These are phyloP conservation scores for Sanderia malayensis DNA, from an alignment of 30 jellyfish, hydroid and myxozoan species.

Conservation along the genomic window DNA sequence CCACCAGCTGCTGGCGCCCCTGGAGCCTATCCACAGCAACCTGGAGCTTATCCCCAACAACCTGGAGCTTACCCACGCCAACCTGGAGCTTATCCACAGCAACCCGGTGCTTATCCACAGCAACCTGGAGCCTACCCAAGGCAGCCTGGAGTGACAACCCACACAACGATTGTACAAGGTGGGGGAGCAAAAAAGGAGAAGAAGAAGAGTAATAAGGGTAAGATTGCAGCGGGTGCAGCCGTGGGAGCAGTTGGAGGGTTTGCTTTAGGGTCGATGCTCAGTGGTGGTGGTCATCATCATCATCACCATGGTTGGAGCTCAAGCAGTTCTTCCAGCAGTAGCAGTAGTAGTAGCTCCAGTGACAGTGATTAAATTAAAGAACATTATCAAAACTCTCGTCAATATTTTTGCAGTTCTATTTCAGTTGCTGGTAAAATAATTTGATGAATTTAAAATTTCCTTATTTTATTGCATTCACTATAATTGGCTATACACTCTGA, in stretches of 20 bases:
- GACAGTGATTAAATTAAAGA: slow-evolving; percentile 30
- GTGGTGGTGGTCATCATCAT: slow-evolving; percentile 58
- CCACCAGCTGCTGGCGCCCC: slow-evolving; percentile 52
- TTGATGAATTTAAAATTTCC: too few relatives aligned
- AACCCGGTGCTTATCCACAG: slow-evolving; percentile 57
- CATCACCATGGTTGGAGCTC: slow-evolving; percentile 13
- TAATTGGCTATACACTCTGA: too few relatives aligned
- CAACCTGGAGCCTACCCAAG: slow-evolving; percentile 53
- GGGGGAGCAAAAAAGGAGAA: slow-evolving; percentile 31
- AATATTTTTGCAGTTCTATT: too few relatives aligned
- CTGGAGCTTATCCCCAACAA: slow-evolving; percentile 18
- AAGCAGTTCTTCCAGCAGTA: slow-evolving; percentile 46
- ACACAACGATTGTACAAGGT: slow-evolving; percentile 56
- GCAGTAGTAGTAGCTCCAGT: slow-evolving; percentile 60
- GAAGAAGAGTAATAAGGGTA: slow-evolving; percentile 60
- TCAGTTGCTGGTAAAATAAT: too few relatives aligned
- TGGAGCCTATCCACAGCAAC: slow-evolving; percentile 33
- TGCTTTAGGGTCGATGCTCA: slow-evolving; percentile 57
- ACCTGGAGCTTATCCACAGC: slow-evolving; percentile 17
- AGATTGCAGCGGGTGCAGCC: slow-evolving; percentile 63
- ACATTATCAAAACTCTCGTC: not conserved
- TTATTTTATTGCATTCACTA: too few relatives aligned
- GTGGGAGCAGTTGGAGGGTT: slow-evolving; percentile 74
- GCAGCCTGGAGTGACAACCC: slow-evolving; percentile 54
- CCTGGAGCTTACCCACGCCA: slow-evolving; percentile 45